phyloP scores from a whole-genome alignment of 2,797 vertebrate species.

The Cynopterus sphinx region DNA sequence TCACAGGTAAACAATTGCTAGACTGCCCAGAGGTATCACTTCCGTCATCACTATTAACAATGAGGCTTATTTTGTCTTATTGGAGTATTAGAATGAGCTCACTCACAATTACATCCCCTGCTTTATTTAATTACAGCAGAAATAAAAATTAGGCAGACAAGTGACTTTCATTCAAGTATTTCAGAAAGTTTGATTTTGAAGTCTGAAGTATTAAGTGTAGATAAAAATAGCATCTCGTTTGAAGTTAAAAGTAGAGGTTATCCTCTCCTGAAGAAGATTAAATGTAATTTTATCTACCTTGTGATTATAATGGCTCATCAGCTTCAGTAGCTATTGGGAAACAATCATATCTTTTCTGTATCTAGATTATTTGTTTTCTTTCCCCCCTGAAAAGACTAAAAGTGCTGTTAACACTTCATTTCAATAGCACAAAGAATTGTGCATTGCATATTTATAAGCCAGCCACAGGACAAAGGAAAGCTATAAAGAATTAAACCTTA shows the following conservation, averaged over 20 bases:
- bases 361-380: constrained; percentile 72
- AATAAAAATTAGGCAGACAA: constrained; percentile 53
- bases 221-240: constrained; percentile 42
- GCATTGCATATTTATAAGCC: constrained; percentile 51
- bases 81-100: constrained; percentile 25
- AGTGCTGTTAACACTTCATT: constrained; percentile 30
- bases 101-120: constrained; percentile 19
- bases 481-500: constrained; percentile 66
- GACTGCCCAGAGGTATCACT: neutral
- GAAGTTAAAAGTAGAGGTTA: constrained; percentile 71
- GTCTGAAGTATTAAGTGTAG: constrained; percentile 63
- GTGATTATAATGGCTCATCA: constrained; percentile 57
- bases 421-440: constrained; percentile 63
- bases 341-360: constrained; percentile 67
- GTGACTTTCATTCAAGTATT: constrained; percentile 42
- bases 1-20: constrained; percentile 18
- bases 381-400: constrained; percentile 68
- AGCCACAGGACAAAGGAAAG: constrained; percentile 51
- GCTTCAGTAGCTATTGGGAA: constrained; percentile 38
- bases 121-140: constrained; percentile 63
- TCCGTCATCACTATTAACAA: neutral
- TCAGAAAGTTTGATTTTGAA: constrained; percentile 64
- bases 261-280: constrained; percentile 58
- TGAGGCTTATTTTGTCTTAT: constrained; percentile 17
- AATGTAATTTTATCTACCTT: constrained; percentile 35